Evolutionary conservation across 2,888 invertebrate genomes (phyloP), one percentile per base, ranked within the genome.

Genomic region (Dilophus febrilis): DNA sequence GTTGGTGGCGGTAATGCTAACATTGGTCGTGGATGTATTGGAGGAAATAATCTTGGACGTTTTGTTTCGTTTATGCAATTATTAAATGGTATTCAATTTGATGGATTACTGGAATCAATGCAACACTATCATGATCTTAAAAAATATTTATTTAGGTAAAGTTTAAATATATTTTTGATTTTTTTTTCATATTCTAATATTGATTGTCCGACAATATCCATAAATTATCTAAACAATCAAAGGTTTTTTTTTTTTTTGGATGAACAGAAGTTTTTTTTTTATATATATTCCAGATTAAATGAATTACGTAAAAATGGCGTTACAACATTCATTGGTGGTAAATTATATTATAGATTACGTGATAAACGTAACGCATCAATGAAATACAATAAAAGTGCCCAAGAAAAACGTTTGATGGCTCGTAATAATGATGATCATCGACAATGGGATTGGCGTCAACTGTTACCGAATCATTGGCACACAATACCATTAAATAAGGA

Each of bases 41-140:
- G 13, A 56, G 54, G 33, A n/a, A n/a, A n/a, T n/a, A 22, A 22
- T 22, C 4, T 22, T 8, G 58, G 57, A 45, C 51, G 60, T 3
- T 57, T 91, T 36, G 54, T 78, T 2, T 64, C 74, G 2, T 82
- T 86, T 48, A 78, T 83, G 74, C 83, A 83, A 52, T 70, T 88
- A 22, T 71, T 79, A 51, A 64, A 68, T 0, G 79, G 79, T 1
- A 64, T 74, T 44, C 73, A 81, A 44, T 84, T 80, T 59, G 85
- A 86, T 54, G 70, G 73, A 44, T 65, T 86, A 5, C 67, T 87
- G 55, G 87, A 88, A 55, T 75, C 82, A 0, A 51, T 88, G 22
- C 74, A 75, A 51, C 68, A 76, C 49, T 79, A 74, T 52, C 69
- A 70, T 12, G 81, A 84, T 52, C 53, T 86, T 10, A 68, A 73